phyloP scores from a whole-genome alignment of 2,113 vertebrate genomes.

The Daubentonia madagascariensis region DNA sequence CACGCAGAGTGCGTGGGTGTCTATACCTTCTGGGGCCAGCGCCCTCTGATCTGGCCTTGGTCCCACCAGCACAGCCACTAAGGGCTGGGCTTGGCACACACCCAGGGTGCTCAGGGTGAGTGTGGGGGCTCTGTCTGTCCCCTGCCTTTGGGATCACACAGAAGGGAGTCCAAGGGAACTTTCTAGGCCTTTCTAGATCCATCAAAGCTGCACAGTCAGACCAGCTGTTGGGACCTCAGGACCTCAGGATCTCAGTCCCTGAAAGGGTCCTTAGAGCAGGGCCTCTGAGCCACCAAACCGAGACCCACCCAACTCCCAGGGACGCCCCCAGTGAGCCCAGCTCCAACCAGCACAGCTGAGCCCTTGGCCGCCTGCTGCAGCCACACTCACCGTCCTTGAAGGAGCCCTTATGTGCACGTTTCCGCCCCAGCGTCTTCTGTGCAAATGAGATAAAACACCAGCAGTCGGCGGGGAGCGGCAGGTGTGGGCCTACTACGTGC shows the following conservation, averaged over 20 bases:
- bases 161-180: too few species aligned
- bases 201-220: accelerated
- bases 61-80: accelerated
- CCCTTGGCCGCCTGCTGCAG: accelerated
- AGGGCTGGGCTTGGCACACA: neutral
- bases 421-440: constrained; percentile 89
- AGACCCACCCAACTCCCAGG: accelerated
- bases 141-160: accelerated
- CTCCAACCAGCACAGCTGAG: accelerated
- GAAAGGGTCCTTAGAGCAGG: accelerated
- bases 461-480: neutral
- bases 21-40: neutral
- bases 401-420: constrained; percentile 90
- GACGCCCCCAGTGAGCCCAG: accelerated
- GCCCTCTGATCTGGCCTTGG: too few species aligned
- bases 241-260: neutral
- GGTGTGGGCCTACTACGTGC: accelerated
- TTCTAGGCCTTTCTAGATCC: neutral
- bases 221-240: too few species aligned
- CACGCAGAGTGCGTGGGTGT: accelerated
- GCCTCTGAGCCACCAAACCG: accelerated
- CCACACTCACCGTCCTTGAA: constrained; percentile 95
- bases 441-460: neutral
- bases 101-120: accelerated
- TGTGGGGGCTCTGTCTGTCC: neutral